phyloP scores from a whole-genome alignment of 2,888 invertebrate species.

The Linnaemya vulpina region DNA sequence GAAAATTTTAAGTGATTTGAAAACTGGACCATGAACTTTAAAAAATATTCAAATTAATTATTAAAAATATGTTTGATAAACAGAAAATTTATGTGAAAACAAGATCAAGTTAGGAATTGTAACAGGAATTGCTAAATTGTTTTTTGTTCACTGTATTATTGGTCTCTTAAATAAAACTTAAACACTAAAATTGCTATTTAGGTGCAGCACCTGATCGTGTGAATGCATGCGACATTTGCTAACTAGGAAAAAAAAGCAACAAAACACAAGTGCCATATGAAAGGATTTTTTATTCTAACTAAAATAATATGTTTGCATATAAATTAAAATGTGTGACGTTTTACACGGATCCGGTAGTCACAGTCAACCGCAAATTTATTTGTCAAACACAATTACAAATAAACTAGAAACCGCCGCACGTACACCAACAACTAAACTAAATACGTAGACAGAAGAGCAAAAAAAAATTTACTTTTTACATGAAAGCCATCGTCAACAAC shows the following conservation, averaged over 20 bases:
- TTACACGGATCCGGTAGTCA: constrained; percentile 52
- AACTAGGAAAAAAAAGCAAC: neutral
- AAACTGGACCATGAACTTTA: no score
- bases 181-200: no score
- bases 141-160: no score
- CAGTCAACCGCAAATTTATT: constrained; percentile 69
- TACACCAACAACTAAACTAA: neutral
- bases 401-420: constrained; percentile 36
- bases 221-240: neutral
- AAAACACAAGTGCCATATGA: constrained; percentile 1
- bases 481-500: constrained; percentile 39
- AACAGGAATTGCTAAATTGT: no score
- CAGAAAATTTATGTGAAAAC: no score
- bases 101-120: no score
- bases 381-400: constrained; percentile 42
- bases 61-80: no score
- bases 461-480: neutral
- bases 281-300: constrained; percentile 13
- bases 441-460: neutral
- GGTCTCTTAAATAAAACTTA: no score
- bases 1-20: no score
- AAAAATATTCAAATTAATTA: no score
- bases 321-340: constrained; percentile 61
- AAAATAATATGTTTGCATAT: constrained; percentile 57
- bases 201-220: no score